These are phyloP conservation scores for Acropora yongei DNA, from an alignment of 64 coral and sea anemone genomes.

Conservation along the genomic window DNA sequence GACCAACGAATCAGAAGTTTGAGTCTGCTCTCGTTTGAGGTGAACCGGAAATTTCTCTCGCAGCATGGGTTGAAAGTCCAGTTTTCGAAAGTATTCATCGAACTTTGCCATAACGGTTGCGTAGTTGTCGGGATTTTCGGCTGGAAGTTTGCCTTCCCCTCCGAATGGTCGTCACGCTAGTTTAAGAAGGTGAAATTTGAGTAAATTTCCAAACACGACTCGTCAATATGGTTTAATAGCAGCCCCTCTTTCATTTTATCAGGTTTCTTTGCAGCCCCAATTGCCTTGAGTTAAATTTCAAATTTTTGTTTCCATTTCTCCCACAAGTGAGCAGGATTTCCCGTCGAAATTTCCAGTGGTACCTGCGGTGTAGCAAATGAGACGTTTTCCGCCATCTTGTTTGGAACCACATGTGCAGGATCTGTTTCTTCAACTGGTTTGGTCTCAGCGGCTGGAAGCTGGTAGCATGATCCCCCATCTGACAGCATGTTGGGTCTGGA, in stretches of 20 bases:
- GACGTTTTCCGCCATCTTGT: neutral
- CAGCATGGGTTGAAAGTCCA: constrained; percentile 69
- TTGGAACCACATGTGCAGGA: neutral
- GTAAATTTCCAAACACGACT: constrained; percentile 54
- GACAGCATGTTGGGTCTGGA: neutral
- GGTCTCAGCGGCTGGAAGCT: neutral
- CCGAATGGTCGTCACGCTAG: constrained; percentile 16
- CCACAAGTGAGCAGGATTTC: constrained; percentile 58
- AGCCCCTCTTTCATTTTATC: constrained; percentile 62
- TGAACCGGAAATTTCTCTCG: constrained; percentile 58
- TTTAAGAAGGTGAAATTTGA: constrained; percentile 32
- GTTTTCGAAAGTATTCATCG: constrained; percentile 45
- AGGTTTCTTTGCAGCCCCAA: constrained; percentile 39
- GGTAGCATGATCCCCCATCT: neutral
- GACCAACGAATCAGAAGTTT: constrained; percentile 68
- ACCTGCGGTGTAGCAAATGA: neutral
- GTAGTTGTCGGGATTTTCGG: neutral
- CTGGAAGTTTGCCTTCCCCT: neutral
- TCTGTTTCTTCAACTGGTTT: neutral
- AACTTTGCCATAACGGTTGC: neutral
- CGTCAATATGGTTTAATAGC: constrained; percentile 37
- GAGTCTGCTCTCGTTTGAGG: constrained; percentile 49
- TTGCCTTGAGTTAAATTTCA: constrained; percentile 59
- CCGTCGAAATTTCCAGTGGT: constrained; percentile 28
- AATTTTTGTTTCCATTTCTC: constrained; percentile 68